Evolutionary conservation across 2,113 vertebrate genomes (phyloP).

Genomic region (Corythornis vintsioides): DNA sequence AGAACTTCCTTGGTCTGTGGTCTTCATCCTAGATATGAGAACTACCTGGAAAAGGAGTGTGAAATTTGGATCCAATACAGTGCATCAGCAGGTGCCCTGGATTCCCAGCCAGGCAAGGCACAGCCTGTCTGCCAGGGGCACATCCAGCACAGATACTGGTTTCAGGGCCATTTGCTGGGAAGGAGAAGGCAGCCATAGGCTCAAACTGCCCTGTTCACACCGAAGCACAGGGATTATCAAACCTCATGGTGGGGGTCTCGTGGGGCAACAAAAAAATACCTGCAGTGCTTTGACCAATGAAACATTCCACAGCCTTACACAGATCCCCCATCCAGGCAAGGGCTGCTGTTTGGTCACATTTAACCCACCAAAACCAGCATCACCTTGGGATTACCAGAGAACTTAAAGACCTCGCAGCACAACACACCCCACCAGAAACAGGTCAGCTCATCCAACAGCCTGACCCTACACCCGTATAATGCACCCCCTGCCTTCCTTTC

Average conservation of each 20-base stretch:
- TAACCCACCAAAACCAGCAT: background rate
- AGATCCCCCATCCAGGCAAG: background rate
- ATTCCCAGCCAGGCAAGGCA: background rate
- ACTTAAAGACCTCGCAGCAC: background rate
- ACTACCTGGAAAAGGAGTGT: background rate
- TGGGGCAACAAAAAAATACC: background rate
- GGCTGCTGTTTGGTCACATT: background rate
- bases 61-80: background rate
- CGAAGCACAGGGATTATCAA: background rate
- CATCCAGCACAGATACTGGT: background rate
- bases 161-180: background rate
- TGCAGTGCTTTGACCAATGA: background rate
- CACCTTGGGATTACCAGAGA: background rate
- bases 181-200: background rate
- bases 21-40: background rate
- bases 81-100: background rate
- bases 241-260: background rate
- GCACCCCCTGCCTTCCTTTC: background rate
- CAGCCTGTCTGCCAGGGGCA: background rate
- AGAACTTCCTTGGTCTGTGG: background rate
- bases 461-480: fast-evolving
- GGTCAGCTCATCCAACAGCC: background rate
- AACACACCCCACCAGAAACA: background rate
- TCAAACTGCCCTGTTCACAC: background rate
- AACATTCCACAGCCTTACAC: background rate